Base-by-base conservation (phyloP, 2,888 invertebrate genomes). In the Conistra vaccinii region DNA sequence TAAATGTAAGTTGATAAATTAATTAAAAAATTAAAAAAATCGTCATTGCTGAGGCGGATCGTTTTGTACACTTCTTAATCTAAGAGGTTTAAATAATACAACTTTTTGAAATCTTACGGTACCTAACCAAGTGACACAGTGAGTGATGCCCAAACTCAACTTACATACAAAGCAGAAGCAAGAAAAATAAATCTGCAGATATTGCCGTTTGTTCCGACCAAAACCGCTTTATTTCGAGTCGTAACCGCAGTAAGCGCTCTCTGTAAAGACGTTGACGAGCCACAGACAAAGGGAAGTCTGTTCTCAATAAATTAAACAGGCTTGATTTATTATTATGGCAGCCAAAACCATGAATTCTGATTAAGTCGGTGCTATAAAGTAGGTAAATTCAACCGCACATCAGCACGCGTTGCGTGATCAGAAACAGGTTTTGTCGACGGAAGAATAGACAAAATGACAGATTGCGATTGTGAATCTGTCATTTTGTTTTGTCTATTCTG, bases 241-340 rank as follows among this genome's bases (percentile, higher is more conserved):
- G 12, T 32, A 20, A 67, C 80, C 80, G 35, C 66, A 32, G 7
- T 29, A 20, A 42, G 39, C 17, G 23, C 39, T 39, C 20, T 60
- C 32, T 53, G 14, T 32, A 23, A 35, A 42, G 68, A 48, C 73
- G 67, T 57, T 80, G 80, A 80, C 35, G 17, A 73, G n/a, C 73
- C 62, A 35, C 57, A 73, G 45, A 67, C 73, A 78, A 80, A 73
- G 61, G 42, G 17, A 51, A 63, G 12, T 57, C 12, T 26, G 32
- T 55, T 48, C n/a, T 17, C 29, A 45, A 78, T 73, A 53, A 53
- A 35, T 76, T 57, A 57, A 51, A 76, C 32, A 32, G 35, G 35
- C 42, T 70, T 53, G 53, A 70, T 78, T 70, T 65, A 79, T 39
- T 51, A 58, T 53, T 42, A 32, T 26, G 23, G 7, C 32, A 42